Evolutionary conservation across 2,113 vertebrate genomes (phyloP).

Genomic region (Neodontobutis hainanensis): DNA sequence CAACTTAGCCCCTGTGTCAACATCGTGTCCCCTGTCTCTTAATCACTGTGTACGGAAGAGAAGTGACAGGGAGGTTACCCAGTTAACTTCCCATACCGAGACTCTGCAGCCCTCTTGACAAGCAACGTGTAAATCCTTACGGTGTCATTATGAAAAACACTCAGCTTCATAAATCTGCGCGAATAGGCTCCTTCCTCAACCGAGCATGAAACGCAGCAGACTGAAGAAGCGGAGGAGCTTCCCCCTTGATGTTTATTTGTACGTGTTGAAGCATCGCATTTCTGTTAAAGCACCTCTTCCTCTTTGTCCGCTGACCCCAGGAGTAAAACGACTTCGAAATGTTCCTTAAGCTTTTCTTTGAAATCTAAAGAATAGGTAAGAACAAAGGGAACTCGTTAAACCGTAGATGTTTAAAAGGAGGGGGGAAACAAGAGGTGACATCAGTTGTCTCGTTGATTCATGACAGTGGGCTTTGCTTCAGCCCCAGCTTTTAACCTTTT

Average conservation of each 20-base stretch:
- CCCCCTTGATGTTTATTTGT: conserved; percentile 60
- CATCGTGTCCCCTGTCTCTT: conserved; percentile 71
- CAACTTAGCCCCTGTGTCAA: conserved; percentile 64
- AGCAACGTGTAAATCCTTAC: conserved; percentile 71
- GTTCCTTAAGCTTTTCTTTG: conserved; percentile 55
- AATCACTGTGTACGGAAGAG: conserved; percentile 75
- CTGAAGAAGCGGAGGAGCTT: conserved; percentile 29
- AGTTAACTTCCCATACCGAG: conserved; percentile 67
- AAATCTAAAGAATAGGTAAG: conserved; percentile 56
- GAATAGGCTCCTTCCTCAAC: conserved; percentile 18
- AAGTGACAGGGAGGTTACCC: conserved; percentile 75
- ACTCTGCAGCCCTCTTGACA: conserved; percentile 59
- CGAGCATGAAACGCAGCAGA: conserved; percentile 26
- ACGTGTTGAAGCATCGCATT: conserved; percentile 48
- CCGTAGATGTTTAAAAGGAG: conserved; percentile 31
- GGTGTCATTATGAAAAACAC: conserved; percentile 72
- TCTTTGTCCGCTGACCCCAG: conserved; percentile 39
- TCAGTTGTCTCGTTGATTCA: conserved; percentile 35
- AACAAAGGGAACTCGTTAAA: conserved; percentile 65
- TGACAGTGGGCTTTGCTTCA: conserved; percentile 23
- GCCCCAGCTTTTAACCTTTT: conserved; percentile 11
- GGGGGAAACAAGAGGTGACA: conserved; percentile 32
- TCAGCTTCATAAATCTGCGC: conserved; percentile 72
- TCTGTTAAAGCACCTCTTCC: conserved; percentile 56
- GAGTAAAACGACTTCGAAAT: conserved; percentile 46